phyloP scores from a whole-genome alignment of 1,140 invertebrate genomes.

The Kradibia gibbosae region DNA sequence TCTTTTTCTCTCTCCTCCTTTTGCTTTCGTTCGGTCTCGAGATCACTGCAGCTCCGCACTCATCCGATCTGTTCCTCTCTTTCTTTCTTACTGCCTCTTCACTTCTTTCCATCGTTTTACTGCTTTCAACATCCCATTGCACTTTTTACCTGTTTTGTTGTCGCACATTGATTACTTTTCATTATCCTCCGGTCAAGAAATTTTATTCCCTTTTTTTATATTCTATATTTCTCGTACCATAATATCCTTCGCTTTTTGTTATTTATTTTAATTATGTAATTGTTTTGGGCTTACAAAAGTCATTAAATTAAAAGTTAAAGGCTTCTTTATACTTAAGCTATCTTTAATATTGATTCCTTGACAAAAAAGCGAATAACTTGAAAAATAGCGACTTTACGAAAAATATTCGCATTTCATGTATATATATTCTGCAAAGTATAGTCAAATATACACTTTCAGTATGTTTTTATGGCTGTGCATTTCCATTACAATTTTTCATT shows the following conservation, averaged over 20 bases:
- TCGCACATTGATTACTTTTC: slow-evolving; percentile 44
- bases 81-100: background rate
- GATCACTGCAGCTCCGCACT: slow-evolving; percentile 8
- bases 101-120: background rate
- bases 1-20: slow-evolving; percentile 20
- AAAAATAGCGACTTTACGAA: too few relatives aligned
- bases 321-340: background rate
- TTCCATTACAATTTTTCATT: too few relatives aligned
- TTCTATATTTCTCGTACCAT: background rate
- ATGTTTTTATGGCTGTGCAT: too few relatives aligned
- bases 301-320: background rate
- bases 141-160: slow-evolving; percentile 29
- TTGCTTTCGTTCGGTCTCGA: background rate
- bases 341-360: background rate
- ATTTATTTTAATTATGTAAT: background rate
- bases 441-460: too few relatives aligned
- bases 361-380: too few relatives aligned
- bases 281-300: background rate
- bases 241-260: background rate
- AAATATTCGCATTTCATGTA: too few relatives aligned
- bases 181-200: slow-evolving; percentile 15
- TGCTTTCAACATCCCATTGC: slow-evolving; percentile 26
- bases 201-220: slow-evolving; percentile 16
- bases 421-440: too few relatives aligned
- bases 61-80: background rate